phyloP scores from a whole-genome alignment of 2,888 invertebrate genomes.

The Temnothorax rugatulus region DNA sequence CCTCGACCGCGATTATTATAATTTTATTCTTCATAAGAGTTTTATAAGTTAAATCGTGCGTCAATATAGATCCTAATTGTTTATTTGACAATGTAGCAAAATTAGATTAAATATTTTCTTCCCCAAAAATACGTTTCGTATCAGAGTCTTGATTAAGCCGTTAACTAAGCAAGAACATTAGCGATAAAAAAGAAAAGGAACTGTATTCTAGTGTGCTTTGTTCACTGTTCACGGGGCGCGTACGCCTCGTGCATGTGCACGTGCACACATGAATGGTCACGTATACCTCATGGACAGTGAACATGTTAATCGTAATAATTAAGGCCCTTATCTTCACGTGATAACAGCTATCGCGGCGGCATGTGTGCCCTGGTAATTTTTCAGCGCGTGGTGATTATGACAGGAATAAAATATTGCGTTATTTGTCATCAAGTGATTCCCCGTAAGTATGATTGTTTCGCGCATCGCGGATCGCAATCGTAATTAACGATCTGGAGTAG shows the following conservation, averaged over 20 bases:
- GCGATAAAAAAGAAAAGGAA: neutral
- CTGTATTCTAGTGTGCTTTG: too few relatives aligned
- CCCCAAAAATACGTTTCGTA: too few relatives aligned
- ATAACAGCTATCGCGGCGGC: constrained; percentile 13
- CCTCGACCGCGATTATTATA: neutral
- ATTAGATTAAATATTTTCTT: constrained; percentile 8
- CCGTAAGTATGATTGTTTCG: constrained; percentile 40
- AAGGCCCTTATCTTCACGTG: constrained; percentile 21
- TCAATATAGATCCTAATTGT: neutral
- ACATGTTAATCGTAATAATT: constrained; percentile 42
- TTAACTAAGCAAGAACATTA: constrained; percentile 1
- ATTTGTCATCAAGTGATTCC: constrained; percentile 46
- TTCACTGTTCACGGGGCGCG: neutral
- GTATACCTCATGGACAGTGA: neutral
- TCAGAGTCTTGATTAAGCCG: neutral
- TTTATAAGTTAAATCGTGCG: neutral
- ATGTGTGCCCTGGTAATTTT: constrained; percentile 11
- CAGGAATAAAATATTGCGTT: constrained; percentile 43
- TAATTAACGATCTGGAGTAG: constrained; percentile 69
- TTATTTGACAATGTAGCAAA: neutral
- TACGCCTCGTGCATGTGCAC: neutral
- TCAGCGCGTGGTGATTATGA: constrained; percentile 15
- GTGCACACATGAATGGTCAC: neutral
- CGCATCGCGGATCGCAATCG: constrained; percentile 65
- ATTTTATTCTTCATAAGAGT: neutral